Percentiles rank a stretch among this genome's conserved stretches.
Evolutionary conservation across 2,888 invertebrate species (phyloP).

Genomic region (Stenurella melanura): DNA sequence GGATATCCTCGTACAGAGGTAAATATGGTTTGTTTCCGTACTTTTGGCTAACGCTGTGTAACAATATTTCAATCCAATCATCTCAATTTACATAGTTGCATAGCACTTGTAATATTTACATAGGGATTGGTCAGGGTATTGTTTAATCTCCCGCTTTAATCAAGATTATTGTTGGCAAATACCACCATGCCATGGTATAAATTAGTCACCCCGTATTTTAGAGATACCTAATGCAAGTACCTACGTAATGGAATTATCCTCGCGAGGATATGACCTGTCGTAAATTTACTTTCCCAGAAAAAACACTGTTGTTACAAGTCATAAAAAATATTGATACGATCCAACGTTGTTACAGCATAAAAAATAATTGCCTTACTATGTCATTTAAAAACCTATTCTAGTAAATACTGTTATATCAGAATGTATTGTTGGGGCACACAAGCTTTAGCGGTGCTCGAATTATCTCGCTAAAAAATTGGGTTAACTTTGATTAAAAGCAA

Average conservation of each 20-base stretch:
- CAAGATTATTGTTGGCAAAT: conserved; percentile 7
- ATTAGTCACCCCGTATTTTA: background rate
- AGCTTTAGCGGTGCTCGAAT: conserved; percentile 14
- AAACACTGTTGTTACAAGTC: conserved; percentile 21
- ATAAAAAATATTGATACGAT: conserved; percentile 23
- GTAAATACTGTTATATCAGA: conserved; percentile 8
- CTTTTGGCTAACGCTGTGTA: background rate
- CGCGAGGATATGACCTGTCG: conserved; percentile 1
- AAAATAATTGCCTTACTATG: conserved; percentile 17
- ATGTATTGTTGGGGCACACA: conserved; percentile 8
- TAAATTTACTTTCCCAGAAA: background rate
- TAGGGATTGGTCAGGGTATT: background rate
- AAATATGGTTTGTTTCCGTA: too few species aligned
- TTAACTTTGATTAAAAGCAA: conserved; percentile 59
- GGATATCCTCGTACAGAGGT: too few species aligned
- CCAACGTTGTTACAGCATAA: conserved; percentile 8
- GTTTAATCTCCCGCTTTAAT: background rate
- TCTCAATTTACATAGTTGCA: background rate
- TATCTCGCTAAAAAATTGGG: conserved; percentile 54
- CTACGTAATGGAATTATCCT: background rate
- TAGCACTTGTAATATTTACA: background rate
- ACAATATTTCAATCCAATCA: background rate
- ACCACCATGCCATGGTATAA: background rate
- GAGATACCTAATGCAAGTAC: background rate
- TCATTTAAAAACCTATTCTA: conserved; percentile 5